phyloP scores from a whole-genome alignment of 2,113 vertebrate species.

The Oryzias celebensis region DNA sequence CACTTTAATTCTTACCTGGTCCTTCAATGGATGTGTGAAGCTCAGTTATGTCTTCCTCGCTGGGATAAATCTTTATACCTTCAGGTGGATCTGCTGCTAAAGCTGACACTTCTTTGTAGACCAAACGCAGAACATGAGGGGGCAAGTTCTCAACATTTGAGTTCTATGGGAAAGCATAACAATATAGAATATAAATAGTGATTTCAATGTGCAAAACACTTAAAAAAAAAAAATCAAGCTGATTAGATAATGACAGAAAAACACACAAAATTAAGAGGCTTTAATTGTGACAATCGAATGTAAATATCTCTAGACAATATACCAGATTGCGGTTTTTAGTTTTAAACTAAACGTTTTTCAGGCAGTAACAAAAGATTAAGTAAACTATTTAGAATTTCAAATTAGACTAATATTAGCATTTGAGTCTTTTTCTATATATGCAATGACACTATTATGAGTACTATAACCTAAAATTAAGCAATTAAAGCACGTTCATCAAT shows the following conservation, averaged over 20 bases:
- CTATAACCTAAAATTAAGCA: too few species aligned
- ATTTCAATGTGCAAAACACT: too few species aligned
- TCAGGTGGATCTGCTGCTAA: constrained; percentile 88
- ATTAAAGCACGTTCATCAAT: too few species aligned
- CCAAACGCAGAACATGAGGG: constrained; percentile 89
- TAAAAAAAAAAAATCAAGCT: not conserved
- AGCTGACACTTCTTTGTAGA: constrained; percentile 91
- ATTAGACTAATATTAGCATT: too few species aligned
- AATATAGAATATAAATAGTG: not conserved
- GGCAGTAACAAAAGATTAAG: too few species aligned
- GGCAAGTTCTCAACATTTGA: constrained; percentile 95
- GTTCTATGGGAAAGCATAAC: constrained; percentile 74
- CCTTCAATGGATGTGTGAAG: constrained; percentile 92
- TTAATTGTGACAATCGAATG: too few species aligned
- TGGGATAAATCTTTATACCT: constrained; percentile 91
- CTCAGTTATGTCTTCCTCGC: constrained; percentile 92
- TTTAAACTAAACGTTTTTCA: too few species aligned
- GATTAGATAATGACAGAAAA: not conserved
- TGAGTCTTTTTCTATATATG: too few species aligned
- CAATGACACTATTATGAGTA: too few species aligned
- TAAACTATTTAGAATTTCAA: too few species aligned
- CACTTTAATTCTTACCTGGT: constrained; percentile 78
- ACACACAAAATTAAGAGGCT: constrained; percentile 9
- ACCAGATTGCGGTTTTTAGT: too few species aligned
- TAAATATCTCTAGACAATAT: too few species aligned